Evolutionary conservation across 2,797 vertebrate genomes (phyloP).

Genomic region (Cynodonichthys magdalenae): DNA sequence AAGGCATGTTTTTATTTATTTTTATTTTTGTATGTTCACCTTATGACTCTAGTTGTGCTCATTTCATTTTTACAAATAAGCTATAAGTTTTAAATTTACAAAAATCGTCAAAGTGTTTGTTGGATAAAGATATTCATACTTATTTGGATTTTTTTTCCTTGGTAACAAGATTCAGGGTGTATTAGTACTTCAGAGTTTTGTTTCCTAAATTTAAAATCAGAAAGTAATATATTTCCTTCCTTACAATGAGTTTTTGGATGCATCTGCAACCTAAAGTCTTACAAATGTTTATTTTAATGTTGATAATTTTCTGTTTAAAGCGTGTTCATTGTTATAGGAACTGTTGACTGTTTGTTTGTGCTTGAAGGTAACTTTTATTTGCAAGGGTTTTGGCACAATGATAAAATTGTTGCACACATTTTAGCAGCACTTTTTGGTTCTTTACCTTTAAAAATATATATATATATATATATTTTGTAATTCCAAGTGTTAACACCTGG

Average conservation of each 20-base stretch:
- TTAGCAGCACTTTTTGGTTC: constrained; percentile 16
- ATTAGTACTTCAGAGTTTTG: constrained; percentile 5
- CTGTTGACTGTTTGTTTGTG: neutral
- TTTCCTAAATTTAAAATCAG: neutral
- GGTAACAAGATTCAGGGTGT: neutral
- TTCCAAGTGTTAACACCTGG: constrained; percentile 14
- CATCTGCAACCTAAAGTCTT: too few species aligned
- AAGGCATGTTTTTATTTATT: neutral
- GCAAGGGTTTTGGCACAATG: too few species aligned
- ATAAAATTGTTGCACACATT: too few species aligned
- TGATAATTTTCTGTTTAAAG: constrained; percentile 3
- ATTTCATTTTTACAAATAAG: neutral
- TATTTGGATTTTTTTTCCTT: neutral
- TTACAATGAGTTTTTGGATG: neutral
- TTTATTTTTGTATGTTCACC: neutral
- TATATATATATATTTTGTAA: constrained; percentile 16
- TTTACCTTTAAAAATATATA: constrained; percentile 8
- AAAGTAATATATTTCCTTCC: neutral
- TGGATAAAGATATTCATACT: neutral
- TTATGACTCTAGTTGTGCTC: constrained; percentile 1
- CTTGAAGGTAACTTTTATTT: neutral
- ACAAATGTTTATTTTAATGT: neutral
- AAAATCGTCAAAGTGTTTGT: neutral
- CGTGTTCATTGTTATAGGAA: constrained; percentile 4
- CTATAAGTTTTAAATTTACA: neutral